Evolutionary conservation across 2,113 vertebrate species (phyloP), one percentile per base, ranked within the genome.

Genomic region (Plectropomus leopardus): DNA sequence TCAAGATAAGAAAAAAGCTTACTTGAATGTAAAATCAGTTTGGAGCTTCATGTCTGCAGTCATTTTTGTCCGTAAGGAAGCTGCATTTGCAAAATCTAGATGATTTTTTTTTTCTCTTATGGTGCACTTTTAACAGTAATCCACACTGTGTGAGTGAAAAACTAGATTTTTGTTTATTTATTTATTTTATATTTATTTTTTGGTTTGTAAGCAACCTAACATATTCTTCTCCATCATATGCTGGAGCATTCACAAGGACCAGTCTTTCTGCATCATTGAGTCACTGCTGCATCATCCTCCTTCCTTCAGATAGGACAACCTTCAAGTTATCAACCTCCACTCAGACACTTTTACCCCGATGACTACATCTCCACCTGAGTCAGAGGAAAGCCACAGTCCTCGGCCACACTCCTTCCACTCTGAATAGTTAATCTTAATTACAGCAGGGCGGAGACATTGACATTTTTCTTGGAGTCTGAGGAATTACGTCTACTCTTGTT

Each of bases 381-480:
- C 77, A 74, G 63, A 80, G 65, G 64, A 42, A 53, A 60, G 65
- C 64, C 78, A 45, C 51, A 84, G 73, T 82, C 80, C 76, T 68
- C 53, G 76, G 78, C 81, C 83, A 51, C 85, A 66, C 42, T 44
- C 51, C 68, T 86, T 81, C 36, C 64, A 78, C 86, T 51, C 61
- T 50, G 44, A 67, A 76, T 80, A 40, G 77, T 74, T 80, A 51
- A 85, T 90, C 84, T 88, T 86, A 84, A 91, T 91, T 86, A 81
- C 78, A 86, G 69, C 80, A 75, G 75, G 80, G 84, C 72, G 77
- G 86, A 85, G 77, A 87, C 86, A 79, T 82, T 87, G 83, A 88
- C 86, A 89, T 90, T 87, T 89, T 79, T 85, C 86, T 83, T 78
- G 89, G 88, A 89, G 89, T 87, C 89, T 82, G 76, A 89, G 82